Conservation (phyloP, 1,140 invertebrate species). For the Brachionus koreanus region DNA sequence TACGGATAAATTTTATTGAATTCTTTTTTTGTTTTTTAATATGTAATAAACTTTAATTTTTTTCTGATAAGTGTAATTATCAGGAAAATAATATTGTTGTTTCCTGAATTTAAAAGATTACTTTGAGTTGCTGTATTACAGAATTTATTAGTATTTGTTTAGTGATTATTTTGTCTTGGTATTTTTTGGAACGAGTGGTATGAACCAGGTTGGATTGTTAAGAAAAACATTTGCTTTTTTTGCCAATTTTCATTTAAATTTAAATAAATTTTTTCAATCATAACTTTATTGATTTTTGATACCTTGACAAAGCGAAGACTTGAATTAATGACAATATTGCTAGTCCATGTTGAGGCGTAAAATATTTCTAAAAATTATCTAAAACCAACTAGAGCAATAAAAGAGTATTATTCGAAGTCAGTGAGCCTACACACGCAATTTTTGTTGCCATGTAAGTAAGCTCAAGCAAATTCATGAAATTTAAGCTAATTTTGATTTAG, state of each 20-base stretch:
- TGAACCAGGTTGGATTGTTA: neutral
- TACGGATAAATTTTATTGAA: neutral
- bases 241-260: neutral
- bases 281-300: slow-evolving; percentile 5
- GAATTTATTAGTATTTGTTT: slow-evolving; percentile 28
- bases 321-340: neutral
- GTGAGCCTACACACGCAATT: neutral
- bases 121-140: slow-evolving; percentile 9
- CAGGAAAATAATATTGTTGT: slow-evolving; percentile 23
- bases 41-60: slow-evolving; percentile 18
- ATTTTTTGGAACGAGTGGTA: neutral
- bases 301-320: neutral
- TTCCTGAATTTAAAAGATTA: slow-evolving; percentile 11
- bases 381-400: neutral
- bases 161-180: slow-evolving; percentile 7
- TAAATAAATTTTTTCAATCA: neutral
- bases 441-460: neutral
- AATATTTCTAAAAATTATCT: neutral
- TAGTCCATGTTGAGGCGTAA: neutral
- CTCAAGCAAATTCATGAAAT: neutral
- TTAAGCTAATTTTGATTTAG: neutral
- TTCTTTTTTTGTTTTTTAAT: neutral
- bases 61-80: slow-evolving; percentile 20
- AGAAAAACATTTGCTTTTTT: slow-evolving; percentile 19
- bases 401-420: neutral